phyloP scores from a whole-genome alignment of 2,797 vertebrate species.

The Hemitrygon akajei region DNA sequence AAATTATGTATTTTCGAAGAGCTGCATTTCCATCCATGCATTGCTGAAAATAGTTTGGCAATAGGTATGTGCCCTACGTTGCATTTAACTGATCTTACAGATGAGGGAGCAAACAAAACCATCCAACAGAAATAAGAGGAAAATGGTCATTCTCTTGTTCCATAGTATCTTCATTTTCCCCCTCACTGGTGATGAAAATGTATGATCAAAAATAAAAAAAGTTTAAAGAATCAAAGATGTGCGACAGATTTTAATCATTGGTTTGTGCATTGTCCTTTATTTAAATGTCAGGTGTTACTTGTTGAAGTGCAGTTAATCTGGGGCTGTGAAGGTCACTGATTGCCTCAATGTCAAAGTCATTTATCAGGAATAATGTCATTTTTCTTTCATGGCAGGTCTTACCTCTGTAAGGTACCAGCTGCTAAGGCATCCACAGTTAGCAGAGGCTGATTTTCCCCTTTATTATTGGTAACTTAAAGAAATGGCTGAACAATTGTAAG shows the following conservation, averaged over 20 bases:
- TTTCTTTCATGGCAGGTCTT: neutral
- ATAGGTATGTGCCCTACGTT: neutral
- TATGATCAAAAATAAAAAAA: slow-evolving; percentile 49
- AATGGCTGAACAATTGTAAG: too few relatives aligned
- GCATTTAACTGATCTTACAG: neutral
- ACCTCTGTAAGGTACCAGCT: neutral
- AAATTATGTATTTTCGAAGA: neutral
- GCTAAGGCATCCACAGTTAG: neutral
- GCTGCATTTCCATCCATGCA: neutral
- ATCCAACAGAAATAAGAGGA: neutral
- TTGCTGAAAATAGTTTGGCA: neutral
- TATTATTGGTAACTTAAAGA: neutral
- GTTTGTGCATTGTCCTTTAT: slow-evolving; percentile 50
- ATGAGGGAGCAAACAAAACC: neutral
- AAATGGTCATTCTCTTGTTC: neutral
- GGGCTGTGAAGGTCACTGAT: slow-evolving; percentile 57
- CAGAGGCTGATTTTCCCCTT: too few relatives aligned
- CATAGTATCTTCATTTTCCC: neutral
- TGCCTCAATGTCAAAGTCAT: slow-evolving; percentile 55
- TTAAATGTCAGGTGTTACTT: slow-evolving; percentile 60
- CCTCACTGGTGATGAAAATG: neutral
- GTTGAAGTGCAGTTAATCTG: slow-evolving; percentile 56
- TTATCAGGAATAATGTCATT: slow-evolving; percentile 53
- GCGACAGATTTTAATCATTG: slow-evolving; percentile 64
- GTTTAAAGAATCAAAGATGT: slow-evolving; percentile 65